Conservation (phyloP, 2,113 vertebrate genomes). For the Tragulus kanchil region DNA sequence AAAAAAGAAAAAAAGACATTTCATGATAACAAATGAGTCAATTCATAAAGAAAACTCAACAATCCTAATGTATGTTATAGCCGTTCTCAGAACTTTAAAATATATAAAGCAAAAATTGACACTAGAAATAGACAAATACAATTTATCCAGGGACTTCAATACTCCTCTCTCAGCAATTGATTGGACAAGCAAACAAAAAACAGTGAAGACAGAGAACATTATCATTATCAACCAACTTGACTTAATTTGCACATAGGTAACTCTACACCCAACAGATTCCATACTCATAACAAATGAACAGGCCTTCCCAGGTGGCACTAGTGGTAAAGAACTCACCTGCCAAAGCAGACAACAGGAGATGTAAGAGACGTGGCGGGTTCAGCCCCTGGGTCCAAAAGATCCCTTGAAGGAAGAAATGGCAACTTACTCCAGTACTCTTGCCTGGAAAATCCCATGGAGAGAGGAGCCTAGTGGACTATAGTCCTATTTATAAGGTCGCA, state of each 20-base stretch:
- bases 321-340: no score
- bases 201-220: neutral
- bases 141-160: neutral
- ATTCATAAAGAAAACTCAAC: neutral
- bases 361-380: no score
- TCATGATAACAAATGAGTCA: neutral
- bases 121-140: neutral
- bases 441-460: no score
- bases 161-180: neutral
- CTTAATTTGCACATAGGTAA: neutral
- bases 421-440: no score
- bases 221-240: neutral
- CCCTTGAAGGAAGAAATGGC: no score
- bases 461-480: no score
- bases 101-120: neutral
- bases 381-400: no score
- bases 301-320: no score
- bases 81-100: constrained; percentile 6
- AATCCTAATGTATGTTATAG: neutral
- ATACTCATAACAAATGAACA: neutral
- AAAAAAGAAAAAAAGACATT: neutral
- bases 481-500: no score
- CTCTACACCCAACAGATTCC: neutral
- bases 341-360: no score
- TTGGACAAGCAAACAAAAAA: neutral